Percentiles rank a stretch among this genome's conserved stretches.
phyloP scores from a whole-genome alignment of 2,888 invertebrate species.

The Melangyna quadrimaculata region DNA sequence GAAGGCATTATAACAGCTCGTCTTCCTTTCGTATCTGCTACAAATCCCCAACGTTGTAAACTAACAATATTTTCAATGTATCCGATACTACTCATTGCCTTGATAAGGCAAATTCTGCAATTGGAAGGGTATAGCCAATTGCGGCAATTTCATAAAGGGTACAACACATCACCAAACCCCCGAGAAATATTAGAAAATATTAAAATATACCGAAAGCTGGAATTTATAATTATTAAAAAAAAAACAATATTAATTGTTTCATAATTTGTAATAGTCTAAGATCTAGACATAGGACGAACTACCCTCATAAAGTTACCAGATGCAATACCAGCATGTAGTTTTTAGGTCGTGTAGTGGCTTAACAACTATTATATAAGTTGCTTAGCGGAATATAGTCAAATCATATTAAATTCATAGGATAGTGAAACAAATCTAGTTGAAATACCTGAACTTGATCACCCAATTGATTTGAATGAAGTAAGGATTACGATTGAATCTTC shows the following conservation, averaged over 20 bases:
- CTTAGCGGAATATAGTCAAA: too few relatives aligned
- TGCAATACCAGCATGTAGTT: too few relatives aligned
- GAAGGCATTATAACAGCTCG: conserved; percentile 81
- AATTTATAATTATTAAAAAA: background rate
- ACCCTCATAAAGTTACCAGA: too few relatives aligned
- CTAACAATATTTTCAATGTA: conserved; percentile 82
- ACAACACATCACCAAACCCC: conserved; percentile 82
- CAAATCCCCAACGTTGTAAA: conserved; percentile 83
- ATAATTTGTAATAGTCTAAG: background rate
- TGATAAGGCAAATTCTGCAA: conserved; percentile 80
- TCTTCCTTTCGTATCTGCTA: conserved; percentile 83
- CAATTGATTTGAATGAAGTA: too few relatives aligned
- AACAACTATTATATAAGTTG: too few relatives aligned
- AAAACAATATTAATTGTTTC: background rate
- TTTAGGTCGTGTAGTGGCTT: too few relatives aligned
- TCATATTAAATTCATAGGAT: too few relatives aligned
- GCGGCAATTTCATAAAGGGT: conserved; percentile 81
- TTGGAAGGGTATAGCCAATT: conserved; percentile 82
- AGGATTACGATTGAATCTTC: too few relatives aligned
- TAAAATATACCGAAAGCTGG: conserved; percentile 82
- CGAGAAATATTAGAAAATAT: conserved; percentile 80
- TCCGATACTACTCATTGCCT: conserved; percentile 79
- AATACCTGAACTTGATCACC: too few relatives aligned
- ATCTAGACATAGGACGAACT: too few relatives aligned
- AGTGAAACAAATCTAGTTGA: too few relatives aligned